Percentiles rank a stretch among this genome's conserved stretches.
Evolutionary conservation across 2,888 invertebrate genomes (phyloP).

Genomic region (Polydrusus tereticollis): DNA sequence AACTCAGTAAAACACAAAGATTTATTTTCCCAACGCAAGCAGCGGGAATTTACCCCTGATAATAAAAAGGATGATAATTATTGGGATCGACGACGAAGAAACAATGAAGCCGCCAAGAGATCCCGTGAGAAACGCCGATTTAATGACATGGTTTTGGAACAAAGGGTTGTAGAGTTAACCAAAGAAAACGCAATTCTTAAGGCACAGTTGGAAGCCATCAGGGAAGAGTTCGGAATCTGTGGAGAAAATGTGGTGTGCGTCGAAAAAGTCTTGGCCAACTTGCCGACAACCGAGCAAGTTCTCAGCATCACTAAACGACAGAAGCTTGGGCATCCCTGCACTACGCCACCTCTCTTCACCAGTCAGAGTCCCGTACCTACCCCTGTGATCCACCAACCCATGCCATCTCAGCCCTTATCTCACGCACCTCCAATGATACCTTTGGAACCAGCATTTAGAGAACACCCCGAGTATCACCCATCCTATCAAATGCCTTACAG

Average conservation of each 20-base stretch:
- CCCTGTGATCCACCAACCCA: slow-evolving; percentile 74
- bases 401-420: slow-evolving; percentile 69
- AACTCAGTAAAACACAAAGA: slow-evolving; percentile 78
- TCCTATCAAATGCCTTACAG: slow-evolving; percentile 60
- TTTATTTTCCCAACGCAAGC: slow-evolving; percentile 90
- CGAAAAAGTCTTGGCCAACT: slow-evolving; percentile 88
- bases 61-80: slow-evolving; percentile 97
- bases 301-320: slow-evolving; percentile 85
- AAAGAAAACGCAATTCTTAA: slow-evolving; percentile 96
- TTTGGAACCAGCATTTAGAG: slow-evolving; percentile 69
- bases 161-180: slow-evolving; percentile 92
- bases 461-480: slow-evolving; percentile 68
- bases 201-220: slow-evolving; percentile 92
- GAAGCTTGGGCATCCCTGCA: slow-evolving; percentile 68
- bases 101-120: slow-evolving; percentile 97
- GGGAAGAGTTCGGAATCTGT: slow-evolving; percentile 92
- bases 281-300: slow-evolving; percentile 88
- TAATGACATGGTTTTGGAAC: slow-evolving; percentile 97
- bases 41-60: slow-evolving; percentile 96
- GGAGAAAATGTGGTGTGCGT: slow-evolving; percentile 89
- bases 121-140: slow-evolving; percentile 96
- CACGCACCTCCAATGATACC: slow-evolving; percentile 66
- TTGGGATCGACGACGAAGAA: slow-evolving; percentile 95
- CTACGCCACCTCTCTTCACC: slow-evolving; percentile 69
- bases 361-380: slow-evolving; percentile 73